Conservation (phyloP, 1,140 invertebrate species). For the Microvelia longipes region DNA sequence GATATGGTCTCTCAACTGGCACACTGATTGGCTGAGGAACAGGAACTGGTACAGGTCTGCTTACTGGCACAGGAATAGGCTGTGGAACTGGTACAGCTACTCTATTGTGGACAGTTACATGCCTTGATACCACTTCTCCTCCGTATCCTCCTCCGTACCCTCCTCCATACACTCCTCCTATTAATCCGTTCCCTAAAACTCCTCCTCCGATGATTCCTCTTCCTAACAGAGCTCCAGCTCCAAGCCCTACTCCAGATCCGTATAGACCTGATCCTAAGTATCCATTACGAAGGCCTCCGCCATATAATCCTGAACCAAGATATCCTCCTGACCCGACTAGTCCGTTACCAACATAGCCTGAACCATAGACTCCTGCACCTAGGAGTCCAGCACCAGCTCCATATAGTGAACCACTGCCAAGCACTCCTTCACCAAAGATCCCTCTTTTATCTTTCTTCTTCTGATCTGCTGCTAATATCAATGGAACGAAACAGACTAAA, state of each 20-base stretch:
- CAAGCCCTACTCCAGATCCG: not conserved
- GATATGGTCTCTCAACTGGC: conserved; percentile 41
- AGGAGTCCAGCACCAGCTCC: not conserved
- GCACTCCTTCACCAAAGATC: not conserved
- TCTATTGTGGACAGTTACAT: conserved; percentile 32
- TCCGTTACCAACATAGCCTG: not conserved
- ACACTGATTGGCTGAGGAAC: conserved; percentile 52
- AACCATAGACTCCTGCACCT: not conserved
- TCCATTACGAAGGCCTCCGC: not conserved
- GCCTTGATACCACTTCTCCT: conserved; percentile 28
- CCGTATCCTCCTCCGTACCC: conserved; percentile 22
- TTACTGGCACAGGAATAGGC: conserved; percentile 34
- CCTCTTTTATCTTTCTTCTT: not conserved
- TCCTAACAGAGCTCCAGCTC: not conserved
- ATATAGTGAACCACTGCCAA: too few species aligned
- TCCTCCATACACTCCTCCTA: conserved; percentile 1
- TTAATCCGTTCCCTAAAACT: not conserved
- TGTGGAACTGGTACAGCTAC: conserved; percentile 39
- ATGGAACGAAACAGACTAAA: too few species aligned
- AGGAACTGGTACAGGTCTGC: conserved; percentile 26
- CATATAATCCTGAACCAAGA: not conserved
- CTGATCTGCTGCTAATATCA: not conserved
- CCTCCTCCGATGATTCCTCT: not conserved
- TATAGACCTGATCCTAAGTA: not conserved
- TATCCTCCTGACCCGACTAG: not conserved